phyloP scores from a whole-genome alignment of 2,113 vertebrate genomes.

The Channa maculata region DNA sequence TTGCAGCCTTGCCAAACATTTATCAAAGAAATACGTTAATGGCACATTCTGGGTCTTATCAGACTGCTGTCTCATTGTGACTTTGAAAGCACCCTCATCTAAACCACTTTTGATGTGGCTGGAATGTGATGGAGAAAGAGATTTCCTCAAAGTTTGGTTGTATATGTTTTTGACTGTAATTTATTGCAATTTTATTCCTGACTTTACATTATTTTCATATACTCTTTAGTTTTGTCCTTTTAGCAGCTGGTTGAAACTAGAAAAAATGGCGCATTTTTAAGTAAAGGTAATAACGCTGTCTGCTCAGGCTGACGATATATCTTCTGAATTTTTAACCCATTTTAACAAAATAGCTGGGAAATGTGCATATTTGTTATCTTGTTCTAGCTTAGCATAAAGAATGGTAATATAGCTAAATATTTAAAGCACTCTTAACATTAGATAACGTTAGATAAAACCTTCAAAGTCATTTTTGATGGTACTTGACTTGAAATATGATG shows the following conservation, averaged over 20 bases:
- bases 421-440: too few relatives aligned
- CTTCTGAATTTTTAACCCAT: too few relatives aligned
- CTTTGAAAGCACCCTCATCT: background rate
- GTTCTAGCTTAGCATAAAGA: too few relatives aligned
- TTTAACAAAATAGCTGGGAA: too few relatives aligned
- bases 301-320: too few relatives aligned
- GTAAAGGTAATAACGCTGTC: too few relatives aligned
- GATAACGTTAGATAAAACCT: too few relatives aligned
- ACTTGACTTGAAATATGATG: too few relatives aligned
- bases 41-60: conserved; percentile 19
- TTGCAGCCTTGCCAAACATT: conserved; percentile 16
- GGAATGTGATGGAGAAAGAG: conserved; percentile 4
- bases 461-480: too few relatives aligned
- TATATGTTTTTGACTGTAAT: background rate
- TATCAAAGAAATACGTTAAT: conserved; percentile 46
- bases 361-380: too few relatives aligned
- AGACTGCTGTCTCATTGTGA: background rate
- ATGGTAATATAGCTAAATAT: too few relatives aligned
- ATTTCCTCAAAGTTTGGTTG: conserved; percentile 16
- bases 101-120: background rate
- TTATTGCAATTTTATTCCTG: background rate
- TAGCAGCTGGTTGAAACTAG: too few relatives aligned
- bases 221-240: background rate
- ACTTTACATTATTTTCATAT: background rate
- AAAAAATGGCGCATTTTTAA: background rate